Evolutionary conservation across 2,888 invertebrate species (phyloP), one percentile per base, ranked within the genome.

Genomic region (Ochropacha duplaris): DNA sequence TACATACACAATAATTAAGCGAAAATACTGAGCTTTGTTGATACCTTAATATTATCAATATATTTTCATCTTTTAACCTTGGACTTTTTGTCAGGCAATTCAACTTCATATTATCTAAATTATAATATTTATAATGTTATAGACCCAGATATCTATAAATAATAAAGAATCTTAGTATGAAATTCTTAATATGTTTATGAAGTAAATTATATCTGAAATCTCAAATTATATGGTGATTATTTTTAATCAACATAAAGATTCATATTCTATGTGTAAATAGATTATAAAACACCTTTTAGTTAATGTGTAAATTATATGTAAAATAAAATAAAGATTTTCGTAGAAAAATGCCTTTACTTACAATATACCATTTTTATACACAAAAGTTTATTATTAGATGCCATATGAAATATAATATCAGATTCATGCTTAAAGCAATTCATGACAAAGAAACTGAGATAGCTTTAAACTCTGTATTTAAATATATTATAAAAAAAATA

Each of bases 321-420:
- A 86, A 89, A 87, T 87, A 81, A 89, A 74, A 92, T 89, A 90
- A 92, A 92, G 73, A 87, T 81, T 90, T 91, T 91, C 85, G 83
- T 91, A 91, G 90, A 86, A 84, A 82, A 72, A 64, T 69, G 63
- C 44, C 16, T 82, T 79, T 82, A 76, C 74, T 84, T 85, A 82
- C 22, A 69, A n/a, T n/a, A n/a, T 69, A 69, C 61, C 57, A 44
- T 19, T 8, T 36, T 36, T 36, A 36, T 36, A 36, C 36, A 36
- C 34, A 2, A 1, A n/a, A 36, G 36, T 3, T 36, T 36, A 31
- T 1, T 39, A 39, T 39, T 9, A 39, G 39, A 44, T 44, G n/a
- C 39, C 14, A 39, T 16, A 1, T 14, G 9, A 4, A 11, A 31
- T 64, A 71, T 59, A 49, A 44, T 24, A 12, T 28, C 52, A 57